Percentiles rank a stretch among this genome's conserved stretches.
phyloP scores from a whole-genome alignment of 2,888 invertebrate genomes.

The Yponomeuta plumbellus region DNA sequence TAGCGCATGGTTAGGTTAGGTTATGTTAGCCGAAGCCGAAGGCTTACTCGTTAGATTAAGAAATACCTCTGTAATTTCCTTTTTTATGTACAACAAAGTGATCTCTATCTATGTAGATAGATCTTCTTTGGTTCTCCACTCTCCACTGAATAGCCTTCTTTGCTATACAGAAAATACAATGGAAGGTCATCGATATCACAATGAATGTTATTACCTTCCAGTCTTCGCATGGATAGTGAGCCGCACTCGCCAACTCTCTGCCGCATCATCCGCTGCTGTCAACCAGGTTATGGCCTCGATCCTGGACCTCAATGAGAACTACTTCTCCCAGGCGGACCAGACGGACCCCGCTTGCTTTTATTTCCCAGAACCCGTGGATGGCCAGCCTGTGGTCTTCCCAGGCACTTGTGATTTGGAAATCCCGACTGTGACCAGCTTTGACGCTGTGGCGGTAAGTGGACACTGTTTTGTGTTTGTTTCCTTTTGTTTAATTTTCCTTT shows the following conservation, averaged over 20 bases:
- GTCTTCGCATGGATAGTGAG: slow-evolving; percentile 64
- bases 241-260: slow-evolving; percentile 39
- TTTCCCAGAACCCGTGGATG: slow-evolving; percentile 36
- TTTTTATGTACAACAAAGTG: no score
- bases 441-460: slow-evolving; percentile 23
- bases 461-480: not conserved
- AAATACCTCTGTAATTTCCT: no score
- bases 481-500: not conserved
- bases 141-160: no score
- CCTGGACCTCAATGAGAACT: slow-evolving; percentile 43
- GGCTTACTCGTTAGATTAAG: no score
- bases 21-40: no score
- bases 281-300: slow-evolving; percentile 35
- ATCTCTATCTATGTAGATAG: no score
- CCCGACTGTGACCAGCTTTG: slow-evolving; percentile 41
- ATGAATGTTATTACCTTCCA: slow-evolving; percentile 26
- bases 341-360: slow-evolving; percentile 51
- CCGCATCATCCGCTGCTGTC: slow-evolving; percentile 33
- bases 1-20: no score
- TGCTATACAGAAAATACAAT: no score
- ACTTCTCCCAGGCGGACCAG: slow-evolving; percentile 46
- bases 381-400: slow-evolving; percentile 30
- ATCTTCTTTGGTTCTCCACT: no score
- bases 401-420: slow-evolving; percentile 48
- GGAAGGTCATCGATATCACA: no score